phyloP scores from a whole-genome alignment of 2,797 vertebrate genomes.

The Arnoldichthys spilopterus region DNA sequence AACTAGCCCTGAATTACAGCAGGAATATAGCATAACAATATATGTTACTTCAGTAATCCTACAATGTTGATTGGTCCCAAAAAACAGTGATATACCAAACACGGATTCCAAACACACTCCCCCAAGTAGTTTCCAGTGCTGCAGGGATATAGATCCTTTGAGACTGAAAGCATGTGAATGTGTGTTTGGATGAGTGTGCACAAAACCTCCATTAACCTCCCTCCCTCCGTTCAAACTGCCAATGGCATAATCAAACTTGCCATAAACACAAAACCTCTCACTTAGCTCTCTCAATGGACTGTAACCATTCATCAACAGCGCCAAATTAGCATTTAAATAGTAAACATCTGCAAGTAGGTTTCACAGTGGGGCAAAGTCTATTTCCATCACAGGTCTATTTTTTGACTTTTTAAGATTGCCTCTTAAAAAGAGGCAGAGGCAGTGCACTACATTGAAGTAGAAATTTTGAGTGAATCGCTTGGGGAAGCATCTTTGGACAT shows the following conservation, averaged over 20 bases:
- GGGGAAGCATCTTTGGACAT: not conserved
- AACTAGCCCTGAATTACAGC: too few species aligned
- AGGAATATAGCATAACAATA: too few species aligned
- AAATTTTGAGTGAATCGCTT: slow-evolving; percentile 39
- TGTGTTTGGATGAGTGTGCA: slow-evolving; percentile 15
- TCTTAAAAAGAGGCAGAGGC: slow-evolving; percentile 23
- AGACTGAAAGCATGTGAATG: slow-evolving; percentile 21
- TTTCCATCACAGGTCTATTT: slow-evolving; percentile 52
- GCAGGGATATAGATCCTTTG: not conserved
- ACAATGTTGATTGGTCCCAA: too few species aligned
- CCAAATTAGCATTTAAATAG: slow-evolving; percentile 63
- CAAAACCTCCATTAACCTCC: slow-evolving; percentile 43
- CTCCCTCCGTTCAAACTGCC: slow-evolving; percentile 34
- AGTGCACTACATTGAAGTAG: slow-evolving; percentile 21
- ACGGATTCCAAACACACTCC: not conserved
- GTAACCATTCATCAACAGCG: slow-evolving; percentile 43
- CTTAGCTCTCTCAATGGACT: slow-evolving; percentile 43
- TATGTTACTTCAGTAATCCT: too few species aligned
- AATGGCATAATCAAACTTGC: slow-evolving; percentile 45
- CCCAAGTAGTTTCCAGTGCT: slow-evolving; percentile 8
- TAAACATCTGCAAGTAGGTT: slow-evolving; percentile 55
- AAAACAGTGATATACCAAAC: not conserved
- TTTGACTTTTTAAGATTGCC: slow-evolving; percentile 42
- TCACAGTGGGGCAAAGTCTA: slow-evolving; percentile 41
- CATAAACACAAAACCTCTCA: slow-evolving; percentile 52